Base-by-base conservation (phyloP, 2,888 invertebrate species). In the Temnothorax unifasciatus region DNA sequence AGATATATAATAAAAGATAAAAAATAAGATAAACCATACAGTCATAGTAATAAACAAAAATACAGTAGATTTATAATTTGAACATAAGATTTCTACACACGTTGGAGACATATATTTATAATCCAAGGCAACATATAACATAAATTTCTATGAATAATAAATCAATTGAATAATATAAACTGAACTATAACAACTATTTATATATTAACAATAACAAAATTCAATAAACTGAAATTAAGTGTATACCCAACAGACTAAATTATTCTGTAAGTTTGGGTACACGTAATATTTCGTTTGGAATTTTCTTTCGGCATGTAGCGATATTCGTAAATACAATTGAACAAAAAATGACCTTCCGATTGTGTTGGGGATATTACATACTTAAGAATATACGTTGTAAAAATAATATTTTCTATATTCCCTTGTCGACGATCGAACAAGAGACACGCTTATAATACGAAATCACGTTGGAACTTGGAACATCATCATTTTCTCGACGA, bases 321-420 rank as follows among this genome's bases (percentile, higher is more conserved):
- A n/a, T n/a, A 29, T 29, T 3, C 3, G 11, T 47, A 74, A 29
- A 47, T 34, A 75, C 3, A 3, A 21, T 15, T 52, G 9, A 63
- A 74, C 15, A 75, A 38, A 21, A 50, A 47, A 76, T 52, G 75
- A 76, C 75, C 34, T 76, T 64, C 21, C 3, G 9, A 38, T 25
- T 34, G 8, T 50, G 34, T 1, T 75, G 5, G 8, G 8, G 6
- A 3, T 3, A 44, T 66, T 61, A 29, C 47, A 29, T 9, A 61
- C 1, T 59, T 9, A 4, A 74, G 18, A 73, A 4, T 68, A 44
- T 47, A 21, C n/a, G 8, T 13, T 13, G 6, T 21, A 21, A 25
- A 69, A 44, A 15, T 25, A 52, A 47, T 38, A 18, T 47, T 50
- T n/a, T 54, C 21, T n/a, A 52, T 29, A 69, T 29, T 69, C 6